Evolutionary conservation across 2,888 invertebrate genomes (phyloP), one percentile per base, ranked within the genome.

Genomic region (Chaetoderma sp.): DNA sequence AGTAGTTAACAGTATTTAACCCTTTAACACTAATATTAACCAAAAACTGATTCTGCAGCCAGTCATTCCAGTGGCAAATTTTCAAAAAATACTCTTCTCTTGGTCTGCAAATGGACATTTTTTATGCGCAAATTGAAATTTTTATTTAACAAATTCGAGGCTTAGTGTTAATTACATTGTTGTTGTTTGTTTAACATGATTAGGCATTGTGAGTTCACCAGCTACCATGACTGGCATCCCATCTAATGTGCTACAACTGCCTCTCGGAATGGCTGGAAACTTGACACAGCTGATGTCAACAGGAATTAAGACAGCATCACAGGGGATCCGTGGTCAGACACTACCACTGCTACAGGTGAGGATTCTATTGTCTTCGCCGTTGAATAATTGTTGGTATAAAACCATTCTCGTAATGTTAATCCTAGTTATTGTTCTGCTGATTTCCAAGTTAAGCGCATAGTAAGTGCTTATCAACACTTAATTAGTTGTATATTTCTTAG

Each of bases 221-320:
- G 28, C 52, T 52, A 33, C 32, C 28, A 30, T 52, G 32, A 21
- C 52, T 50, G 63, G 58, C 21, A 58, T 56, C 10, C 70, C 71
- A 5, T 71, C 79, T 28, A 78, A 78, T 30, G 77, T 84, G 74
- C 65, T 84, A 66, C 80, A 82, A 0, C 70, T 84, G 52, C 83
- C 83, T 6, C 78, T 84, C 16, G 77, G 77, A n/a, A 72, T 79
- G 18, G 68, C 76, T 32, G 79, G 81, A n/a, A 77, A 72, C 52
- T 65, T 84, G 28, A 78, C 81, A 5, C 83, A 83, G 69, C 73
- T 83, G 33, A 80, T 84, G 75, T 77, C 81, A 1, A 74, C 78
- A n/a, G 74, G 78, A 13, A 61, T 83, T n/a, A 83, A 83, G 61
- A 69, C 73, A 25, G 68, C 76, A 33, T 68, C 74, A 45, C 75